Percentiles rank a stretch among this genome's conserved stretches.
phyloP scores from a whole-genome alignment of 2,888 invertebrate species.

The Pedicia rivosa region DNA sequence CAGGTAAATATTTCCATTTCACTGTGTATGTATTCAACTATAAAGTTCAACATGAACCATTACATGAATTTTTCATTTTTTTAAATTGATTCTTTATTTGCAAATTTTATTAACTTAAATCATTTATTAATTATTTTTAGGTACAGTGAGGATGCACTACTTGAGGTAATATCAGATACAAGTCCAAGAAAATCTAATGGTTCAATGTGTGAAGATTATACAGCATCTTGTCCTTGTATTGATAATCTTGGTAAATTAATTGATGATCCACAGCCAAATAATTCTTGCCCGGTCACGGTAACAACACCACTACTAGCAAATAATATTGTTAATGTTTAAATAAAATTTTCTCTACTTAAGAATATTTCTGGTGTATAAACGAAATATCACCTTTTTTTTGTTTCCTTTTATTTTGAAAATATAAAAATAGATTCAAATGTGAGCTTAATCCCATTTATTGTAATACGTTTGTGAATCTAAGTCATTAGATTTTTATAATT shows the following conservation, averaged over 20 bases:
- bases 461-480: too few species aligned
- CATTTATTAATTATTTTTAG: slow-evolving; percentile 3
- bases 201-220: slow-evolving; percentile 24
- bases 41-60: too few species aligned
- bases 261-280: not conserved
- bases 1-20: slow-evolving; percentile 21
- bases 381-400: too few species aligned
- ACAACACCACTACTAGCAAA: slow-evolving; percentile 27
- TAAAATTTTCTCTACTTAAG: too few species aligned
- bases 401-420: too few species aligned
- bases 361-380: too few species aligned
- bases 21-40: not conserved
- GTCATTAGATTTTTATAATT: too few species aligned
- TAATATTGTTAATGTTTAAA: too few species aligned
- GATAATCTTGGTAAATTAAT: slow-evolving; percentile 16
- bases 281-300: slow-evolving; percentile 14
- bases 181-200: slow-evolving; percentile 24
- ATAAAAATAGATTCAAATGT: too few species aligned
- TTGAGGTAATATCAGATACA: slow-evolving; percentile 27
- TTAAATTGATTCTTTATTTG: not conserved
- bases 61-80: too few species aligned
- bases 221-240: slow-evolving; percentile 25
- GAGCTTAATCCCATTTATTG: too few species aligned
- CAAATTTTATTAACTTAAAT: not conserved
- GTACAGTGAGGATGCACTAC: slow-evolving; percentile 26